Evolutionary conservation across 2,888 invertebrate genomes (phyloP).

Genomic region (Pelosia muscerda): DNA sequence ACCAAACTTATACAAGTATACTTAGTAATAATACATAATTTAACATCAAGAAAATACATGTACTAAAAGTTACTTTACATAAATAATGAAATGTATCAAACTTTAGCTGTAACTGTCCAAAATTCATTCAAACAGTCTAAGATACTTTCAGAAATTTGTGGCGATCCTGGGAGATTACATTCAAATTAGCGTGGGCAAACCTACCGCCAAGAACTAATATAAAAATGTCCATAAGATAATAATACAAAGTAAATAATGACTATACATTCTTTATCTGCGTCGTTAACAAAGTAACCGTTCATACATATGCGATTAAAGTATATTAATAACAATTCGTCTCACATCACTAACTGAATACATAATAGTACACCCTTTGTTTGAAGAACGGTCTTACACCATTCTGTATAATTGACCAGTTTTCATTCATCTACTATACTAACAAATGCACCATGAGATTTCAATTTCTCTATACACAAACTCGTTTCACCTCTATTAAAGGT

Average conservation of each 20-base stretch:
- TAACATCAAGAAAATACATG: too few species aligned
- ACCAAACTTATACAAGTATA: background rate
- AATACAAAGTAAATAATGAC: conserved; percentile 18
- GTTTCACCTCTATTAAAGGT: background rate
- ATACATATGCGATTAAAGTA: conserved; percentile 24
- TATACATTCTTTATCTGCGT: conserved; percentile 22
- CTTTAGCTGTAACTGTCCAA: conserved; percentile 5
- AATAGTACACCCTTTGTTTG: conserved; percentile 20
- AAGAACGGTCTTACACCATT: conserved; percentile 8
- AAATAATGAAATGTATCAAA: conserved; percentile 10
- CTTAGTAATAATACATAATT: background rate
- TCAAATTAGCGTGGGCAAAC: conserved; percentile 18
- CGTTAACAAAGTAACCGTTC: conserved; percentile 10
- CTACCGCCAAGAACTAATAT: conserved; percentile 3
- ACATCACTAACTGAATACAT: conserved; percentile 33
- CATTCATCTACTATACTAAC: background rate
- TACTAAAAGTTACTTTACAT: background rate
- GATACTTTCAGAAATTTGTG: conserved; percentile 10
- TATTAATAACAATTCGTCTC: conserved; percentile 29
- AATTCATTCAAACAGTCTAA: conserved; percentile 5
- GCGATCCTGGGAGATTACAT: conserved; percentile 16
- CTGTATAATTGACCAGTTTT: too few species aligned
- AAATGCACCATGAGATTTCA: conserved; percentile 16
- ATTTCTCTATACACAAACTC: conserved; percentile 13
- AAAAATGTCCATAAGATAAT: conserved; percentile 15